These are phyloP conservation scores for Morpho achilles DNA, from an alignment of 2,888 invertebrate species.

Conservation along the genomic window DNA sequence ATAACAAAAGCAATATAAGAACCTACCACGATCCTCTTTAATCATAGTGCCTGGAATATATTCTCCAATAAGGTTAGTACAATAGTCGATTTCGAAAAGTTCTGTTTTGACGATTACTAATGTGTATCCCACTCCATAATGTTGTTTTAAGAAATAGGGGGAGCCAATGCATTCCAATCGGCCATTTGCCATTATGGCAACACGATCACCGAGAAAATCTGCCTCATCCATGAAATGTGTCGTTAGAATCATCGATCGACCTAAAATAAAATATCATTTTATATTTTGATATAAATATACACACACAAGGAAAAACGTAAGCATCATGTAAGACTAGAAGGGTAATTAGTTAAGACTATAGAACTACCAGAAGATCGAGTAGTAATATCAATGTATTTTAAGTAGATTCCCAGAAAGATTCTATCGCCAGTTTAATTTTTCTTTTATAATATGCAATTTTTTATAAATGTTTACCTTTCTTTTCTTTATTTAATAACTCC, in stretches of 20 bases:
- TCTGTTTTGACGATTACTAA: constrained; percentile 78
- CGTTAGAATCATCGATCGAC: constrained; percentile 88
- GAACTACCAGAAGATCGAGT: no score
- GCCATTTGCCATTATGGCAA: constrained; percentile 92
- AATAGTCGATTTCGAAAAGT: constrained; percentile 45
- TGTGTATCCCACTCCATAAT: constrained; percentile 92
- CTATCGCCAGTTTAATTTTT: no score
- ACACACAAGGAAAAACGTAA: no score
- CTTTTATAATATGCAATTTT: no score
- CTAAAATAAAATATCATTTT: constrained; percentile 40
- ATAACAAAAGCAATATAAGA: no score
- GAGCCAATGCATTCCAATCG: constrained; percentile 89
- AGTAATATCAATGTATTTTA: no score
- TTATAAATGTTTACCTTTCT: constrained; percentile 59
- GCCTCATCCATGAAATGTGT: constrained; percentile 96
- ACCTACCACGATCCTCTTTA: constrained; percentile 72
- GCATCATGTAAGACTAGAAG: no score
- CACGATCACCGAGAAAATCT: constrained; percentile 90
- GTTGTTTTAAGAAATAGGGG: constrained; percentile 89
- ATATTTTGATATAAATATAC: no score
- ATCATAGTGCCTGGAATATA: constrained; percentile 83
- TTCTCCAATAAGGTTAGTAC: constrained; percentile 78
- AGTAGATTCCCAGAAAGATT: no score
- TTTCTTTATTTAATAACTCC: constrained; percentile 87
- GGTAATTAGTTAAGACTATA: no score